Conservation (phyloP, 2,113 vertebrate genomes). For the Pungitius pungitius region DNA sequence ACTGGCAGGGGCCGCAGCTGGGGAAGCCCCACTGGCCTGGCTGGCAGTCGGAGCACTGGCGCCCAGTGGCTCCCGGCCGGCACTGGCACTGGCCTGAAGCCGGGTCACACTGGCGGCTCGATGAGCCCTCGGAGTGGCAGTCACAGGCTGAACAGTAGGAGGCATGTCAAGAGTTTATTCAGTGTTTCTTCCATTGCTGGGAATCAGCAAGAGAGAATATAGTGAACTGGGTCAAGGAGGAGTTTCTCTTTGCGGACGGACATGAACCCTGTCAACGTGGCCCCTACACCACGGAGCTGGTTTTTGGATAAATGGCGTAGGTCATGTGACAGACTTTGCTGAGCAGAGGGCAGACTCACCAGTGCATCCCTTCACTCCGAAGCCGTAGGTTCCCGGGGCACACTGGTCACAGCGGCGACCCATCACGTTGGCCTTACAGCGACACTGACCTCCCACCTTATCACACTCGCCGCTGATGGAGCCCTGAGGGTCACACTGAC, state of each 20-base stretch:
- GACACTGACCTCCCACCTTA: constrained; percentile 86
- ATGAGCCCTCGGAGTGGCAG: constrained; percentile 83
- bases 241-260: background rate
- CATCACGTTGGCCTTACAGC: constrained; percentile 83
- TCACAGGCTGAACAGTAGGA: constrained; percentile 78
- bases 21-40: constrained; percentile 85
- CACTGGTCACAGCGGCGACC: constrained; percentile 84
- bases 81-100: constrained; percentile 86
- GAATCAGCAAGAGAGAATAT: background rate
- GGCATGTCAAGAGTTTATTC: background rate
- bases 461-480: constrained; percentile 85
- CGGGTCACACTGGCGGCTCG: constrained; percentile 80
- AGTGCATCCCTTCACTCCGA: constrained; percentile 84
- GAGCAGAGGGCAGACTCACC: constrained; percentile 75
- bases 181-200: background rate
- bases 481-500: constrained; percentile 87
- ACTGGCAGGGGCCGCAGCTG: constrained; percentile 82
- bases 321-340: background rate
- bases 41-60: constrained; percentile 80
- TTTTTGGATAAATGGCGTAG: background rate
- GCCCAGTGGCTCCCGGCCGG: constrained; percentile 69
- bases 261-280: background rate
- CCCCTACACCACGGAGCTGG: background rate
- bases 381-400: constrained; percentile 83
- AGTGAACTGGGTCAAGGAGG: background rate